Evolutionary conservation across 2,888 invertebrate genomes (phyloP).

Genomic region (Sarcophaga subvicina): DNA sequence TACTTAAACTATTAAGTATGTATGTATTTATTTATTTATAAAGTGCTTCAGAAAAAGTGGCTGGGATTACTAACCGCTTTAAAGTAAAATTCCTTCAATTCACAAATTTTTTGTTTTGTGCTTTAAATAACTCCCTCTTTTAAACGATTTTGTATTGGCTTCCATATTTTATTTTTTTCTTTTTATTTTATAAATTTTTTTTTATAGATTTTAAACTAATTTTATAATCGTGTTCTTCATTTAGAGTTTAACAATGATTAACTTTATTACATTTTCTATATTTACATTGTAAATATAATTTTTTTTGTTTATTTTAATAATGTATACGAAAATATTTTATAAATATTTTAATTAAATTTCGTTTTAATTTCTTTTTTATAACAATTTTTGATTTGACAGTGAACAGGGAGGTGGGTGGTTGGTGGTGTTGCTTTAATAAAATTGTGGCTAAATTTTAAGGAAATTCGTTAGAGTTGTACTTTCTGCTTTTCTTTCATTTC

Average conservation of each 20-base stretch:
- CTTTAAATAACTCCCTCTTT: too few relatives aligned
- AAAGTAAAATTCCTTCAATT: too few relatives aligned
- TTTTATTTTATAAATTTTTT: neutral
- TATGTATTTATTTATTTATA: conserved; percentile 46
- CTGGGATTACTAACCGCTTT: too few relatives aligned
- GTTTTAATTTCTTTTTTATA: neutral
- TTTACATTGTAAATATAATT: conserved; percentile 71
- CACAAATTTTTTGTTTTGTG: too few relatives aligned
- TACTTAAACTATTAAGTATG: conserved; percentile 82
- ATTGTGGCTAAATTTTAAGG: conserved; percentile 41
- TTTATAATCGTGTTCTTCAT: too few relatives aligned
- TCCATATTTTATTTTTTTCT: neutral
- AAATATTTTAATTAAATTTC: conserved; percentile 13
- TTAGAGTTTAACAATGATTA: too few relatives aligned
- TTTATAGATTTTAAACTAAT: conserved; percentile 17
- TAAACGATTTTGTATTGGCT: too few relatives aligned
- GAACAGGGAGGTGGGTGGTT: neutral
- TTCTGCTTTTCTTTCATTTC: neutral
- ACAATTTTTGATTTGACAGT: neutral
- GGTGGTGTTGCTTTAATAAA: conserved; percentile 9
- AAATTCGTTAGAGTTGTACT: conserved; percentile 61
- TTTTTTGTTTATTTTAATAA: neutral
- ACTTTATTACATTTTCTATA: conserved; percentile 36
- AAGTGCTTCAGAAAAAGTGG: too few relatives aligned
- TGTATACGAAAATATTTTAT: too few relatives aligned